These are phyloP conservation scores for Hylia prasina DNA, from an alignment of 2,113 vertebrate genomes.

Conservation along the genomic window DNA sequence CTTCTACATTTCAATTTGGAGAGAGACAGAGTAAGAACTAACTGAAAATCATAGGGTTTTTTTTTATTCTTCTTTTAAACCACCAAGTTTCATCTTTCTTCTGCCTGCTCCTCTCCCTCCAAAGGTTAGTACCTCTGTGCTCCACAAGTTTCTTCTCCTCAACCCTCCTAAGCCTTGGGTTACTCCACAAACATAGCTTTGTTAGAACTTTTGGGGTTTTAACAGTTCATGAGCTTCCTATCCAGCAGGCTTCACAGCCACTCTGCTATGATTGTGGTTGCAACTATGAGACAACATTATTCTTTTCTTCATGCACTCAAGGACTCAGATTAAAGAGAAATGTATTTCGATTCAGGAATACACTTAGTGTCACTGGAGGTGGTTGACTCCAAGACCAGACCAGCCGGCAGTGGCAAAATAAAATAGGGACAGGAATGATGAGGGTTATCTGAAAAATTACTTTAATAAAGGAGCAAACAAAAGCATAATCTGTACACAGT, in stretches of 20 bases:
- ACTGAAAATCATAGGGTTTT: neutral
- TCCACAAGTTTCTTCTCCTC: neutral
- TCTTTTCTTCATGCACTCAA: neutral
- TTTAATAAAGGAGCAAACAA: neutral
- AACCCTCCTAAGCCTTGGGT: neutral
- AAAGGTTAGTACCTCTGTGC: neutral
- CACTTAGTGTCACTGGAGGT: neutral
- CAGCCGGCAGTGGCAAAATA: neutral
- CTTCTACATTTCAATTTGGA: neutral
- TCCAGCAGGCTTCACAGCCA: neutral
- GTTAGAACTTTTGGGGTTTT: neutral
- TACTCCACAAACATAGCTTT: neutral
- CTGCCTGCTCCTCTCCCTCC: neutral
- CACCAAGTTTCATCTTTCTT: neutral
- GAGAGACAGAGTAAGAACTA: neutral
- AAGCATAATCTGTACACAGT: neutral
- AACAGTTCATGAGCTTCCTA: neutral
- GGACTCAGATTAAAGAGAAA: neutral
- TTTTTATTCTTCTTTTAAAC: neutral
- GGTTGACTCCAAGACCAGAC: neutral
- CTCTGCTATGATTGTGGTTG: neutral
- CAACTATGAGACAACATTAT: neutral
- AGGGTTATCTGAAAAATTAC: neutral
- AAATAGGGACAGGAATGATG: neutral
- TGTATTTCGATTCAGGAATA: neutral